Conservation (phyloP, 2,888 invertebrate species). For the Anagyrus pseudococci region DNA sequence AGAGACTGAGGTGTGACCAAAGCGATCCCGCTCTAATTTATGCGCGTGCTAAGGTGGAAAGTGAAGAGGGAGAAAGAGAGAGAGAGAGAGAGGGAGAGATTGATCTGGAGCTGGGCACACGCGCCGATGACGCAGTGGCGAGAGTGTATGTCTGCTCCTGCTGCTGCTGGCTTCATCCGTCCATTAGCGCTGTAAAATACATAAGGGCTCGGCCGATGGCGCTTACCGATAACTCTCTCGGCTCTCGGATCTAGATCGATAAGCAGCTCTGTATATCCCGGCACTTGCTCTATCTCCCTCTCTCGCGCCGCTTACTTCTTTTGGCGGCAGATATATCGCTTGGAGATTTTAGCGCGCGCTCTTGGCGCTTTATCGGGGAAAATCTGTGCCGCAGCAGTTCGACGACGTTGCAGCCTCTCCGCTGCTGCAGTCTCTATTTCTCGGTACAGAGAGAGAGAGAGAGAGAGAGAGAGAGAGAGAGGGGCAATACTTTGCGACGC, state of each 20-base stretch:
- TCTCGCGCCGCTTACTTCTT: slow-evolving; percentile 32
- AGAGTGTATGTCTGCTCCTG: background rate
- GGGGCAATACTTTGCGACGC: too few species aligned
- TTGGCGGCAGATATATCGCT: slow-evolving; percentile 40
- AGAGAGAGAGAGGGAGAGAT: background rate
- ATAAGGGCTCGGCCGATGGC: slow-evolving; percentile 3
- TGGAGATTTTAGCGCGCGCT: slow-evolving; percentile 21
- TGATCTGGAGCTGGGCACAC: background rate
- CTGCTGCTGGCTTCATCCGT: too few species aligned
- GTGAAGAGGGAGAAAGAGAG: background rate
- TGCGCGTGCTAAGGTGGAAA: background rate
- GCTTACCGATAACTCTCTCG: background rate
- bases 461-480: too few species aligned
- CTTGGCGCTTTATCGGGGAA: slow-evolving; percentile 16
- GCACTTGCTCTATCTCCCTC: too few species aligned
- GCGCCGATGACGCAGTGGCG: too few species aligned
- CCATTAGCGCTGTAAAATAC: slow-evolving; percentile 21
- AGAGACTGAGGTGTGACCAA: slow-evolving; percentile 19
- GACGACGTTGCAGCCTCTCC: background rate
- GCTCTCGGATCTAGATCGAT: slow-evolving; percentile 40
- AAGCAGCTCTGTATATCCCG: too few species aligned
- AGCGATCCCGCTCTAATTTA: slow-evolving; percentile 24
- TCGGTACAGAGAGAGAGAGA: background rate
- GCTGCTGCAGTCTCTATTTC: slow-evolving; percentile 8
- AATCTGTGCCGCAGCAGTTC: slow-evolving; percentile 17